Base-by-base conservation (phyloP, 2,797 vertebrate genomes). In the Megalops cyprinoides region DNA sequence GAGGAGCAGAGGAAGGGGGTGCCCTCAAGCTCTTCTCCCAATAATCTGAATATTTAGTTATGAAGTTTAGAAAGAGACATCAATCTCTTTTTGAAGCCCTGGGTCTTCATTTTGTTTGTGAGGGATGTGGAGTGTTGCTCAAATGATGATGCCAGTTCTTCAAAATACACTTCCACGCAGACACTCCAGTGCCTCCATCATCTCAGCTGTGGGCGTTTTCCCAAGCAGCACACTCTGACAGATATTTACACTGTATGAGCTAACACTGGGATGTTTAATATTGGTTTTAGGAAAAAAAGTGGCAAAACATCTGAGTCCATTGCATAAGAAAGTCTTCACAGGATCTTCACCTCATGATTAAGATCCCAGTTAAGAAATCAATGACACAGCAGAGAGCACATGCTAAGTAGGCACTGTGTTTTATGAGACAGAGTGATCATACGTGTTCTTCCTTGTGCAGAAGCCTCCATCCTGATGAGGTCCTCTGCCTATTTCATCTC, bases 21-120 rank as follows among this genome's bases (percentile, higher is more conserved):
- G n/a, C n/a, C n/a, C n/a, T n/a, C n/a, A n/a, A 88, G 88, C 91
- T 93, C 87, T 91, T 92, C 89, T 90, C 91, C 95, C 92, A 93
- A 94, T 96, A 96, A 96, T 96, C 94, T 94, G 90, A 96, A 95
- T 94, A 94, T 91, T 93, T 94, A 91, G 92, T 91, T n/a, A 91
- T 95, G 92, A 96, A 96, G 92, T 94, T 94, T 91, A 92, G 92
- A 93, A 94, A 92, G 94, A 94, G 93, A 94, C 95, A 97, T 97
- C 96, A 96, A 96, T 97, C 96, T 97, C 95, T 96, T 95, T 97
- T 95, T 96, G 93, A 94, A 90, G 88, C 91, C 84, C 90, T 87
- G 86, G 89, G 94, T 87, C 91, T 95, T 95, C 93, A 96, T 96
- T n/a, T 96, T 96, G 95, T 96, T 96, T 95, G 94, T 84, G 92